Evolutionary conservation across 2,888 invertebrate genomes (phyloP).

Genomic region (Orchesellides sinensis): DNA sequence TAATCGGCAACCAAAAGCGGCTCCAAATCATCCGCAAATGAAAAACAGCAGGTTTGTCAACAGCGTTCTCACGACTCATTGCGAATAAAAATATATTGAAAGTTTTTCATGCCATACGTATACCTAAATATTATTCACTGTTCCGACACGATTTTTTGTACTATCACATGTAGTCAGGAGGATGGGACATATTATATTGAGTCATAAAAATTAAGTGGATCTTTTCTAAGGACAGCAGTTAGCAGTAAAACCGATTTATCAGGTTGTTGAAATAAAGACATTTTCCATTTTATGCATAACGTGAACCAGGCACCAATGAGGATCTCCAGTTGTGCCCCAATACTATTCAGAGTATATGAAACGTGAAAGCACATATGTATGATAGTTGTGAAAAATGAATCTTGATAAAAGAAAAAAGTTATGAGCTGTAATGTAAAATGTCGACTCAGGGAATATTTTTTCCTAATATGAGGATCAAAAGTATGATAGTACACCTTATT

Average conservation of each 20-base stretch:
- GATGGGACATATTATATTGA: no score
- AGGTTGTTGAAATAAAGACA: constrained; percentile 14
- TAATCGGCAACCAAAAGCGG: no score
- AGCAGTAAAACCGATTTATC: constrained; percentile 62
- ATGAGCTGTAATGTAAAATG: not conserved
- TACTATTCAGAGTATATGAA: not conserved
- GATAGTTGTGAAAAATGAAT: not conserved
- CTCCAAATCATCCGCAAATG: no score
- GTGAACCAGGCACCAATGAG: constrained; percentile 27
- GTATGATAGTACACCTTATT: no score
- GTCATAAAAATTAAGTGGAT: constrained; percentile 66
- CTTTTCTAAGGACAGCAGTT: constrained; percentile 46
- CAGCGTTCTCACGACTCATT: no score
- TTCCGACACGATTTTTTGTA: no score
- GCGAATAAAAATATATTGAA: no score
- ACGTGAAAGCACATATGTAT: not conserved
- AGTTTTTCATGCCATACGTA: no score
- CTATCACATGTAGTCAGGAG: no score
- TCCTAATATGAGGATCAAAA: no score
- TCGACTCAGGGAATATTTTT: not conserved
- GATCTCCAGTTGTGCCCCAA: not conserved
- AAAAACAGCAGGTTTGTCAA: no score
- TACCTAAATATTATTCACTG: no score
- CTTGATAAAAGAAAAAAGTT: not conserved
- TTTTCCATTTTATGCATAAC: constrained; percentile 27